These are phyloP conservation scores for Heliconius nattereri DNA, from an alignment of 1,140 invertebrate species.

Conservation along the genomic window DNA sequence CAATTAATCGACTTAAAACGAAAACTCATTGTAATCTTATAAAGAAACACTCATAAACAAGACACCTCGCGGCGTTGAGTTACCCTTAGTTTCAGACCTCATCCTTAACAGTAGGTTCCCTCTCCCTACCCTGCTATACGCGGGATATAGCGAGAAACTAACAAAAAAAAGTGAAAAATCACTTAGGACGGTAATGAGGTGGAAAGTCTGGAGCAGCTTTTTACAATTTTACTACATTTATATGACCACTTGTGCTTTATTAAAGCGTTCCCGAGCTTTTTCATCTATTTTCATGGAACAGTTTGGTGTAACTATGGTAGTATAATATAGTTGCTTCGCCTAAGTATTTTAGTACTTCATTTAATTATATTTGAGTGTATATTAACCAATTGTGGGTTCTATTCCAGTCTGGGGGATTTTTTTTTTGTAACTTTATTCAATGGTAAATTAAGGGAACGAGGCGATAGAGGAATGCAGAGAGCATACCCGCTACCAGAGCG, in stretches of 20 bases:
- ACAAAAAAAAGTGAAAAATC: neutral
- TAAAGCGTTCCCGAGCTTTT: conserved; percentile 3
- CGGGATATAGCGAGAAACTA: neutral
- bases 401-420: too few species aligned
- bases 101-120: neutral
- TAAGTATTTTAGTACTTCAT: neutral
- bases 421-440: too few species aligned
- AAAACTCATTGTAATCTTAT: too few species aligned
- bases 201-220: neutral
- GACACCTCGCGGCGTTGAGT: too few species aligned
- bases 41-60: too few species aligned
- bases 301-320: neutral
- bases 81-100: neutral
- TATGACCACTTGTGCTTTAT: conserved; percentile 14
- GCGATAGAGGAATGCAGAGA: too few species aligned
- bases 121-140: neutral
- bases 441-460: too few species aligned
- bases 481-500: too few species aligned
- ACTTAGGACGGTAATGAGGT: neutral
- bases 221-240: conserved; percentile 13
- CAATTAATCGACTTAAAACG: too few species aligned
- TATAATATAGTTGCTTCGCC: neutral
- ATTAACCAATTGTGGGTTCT: too few species aligned
- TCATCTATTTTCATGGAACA: neutral
- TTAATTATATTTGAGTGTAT: neutral